Base-by-base conservation (phyloP, 2,113 vertebrate species). In the Apteryx owenii region DNA sequence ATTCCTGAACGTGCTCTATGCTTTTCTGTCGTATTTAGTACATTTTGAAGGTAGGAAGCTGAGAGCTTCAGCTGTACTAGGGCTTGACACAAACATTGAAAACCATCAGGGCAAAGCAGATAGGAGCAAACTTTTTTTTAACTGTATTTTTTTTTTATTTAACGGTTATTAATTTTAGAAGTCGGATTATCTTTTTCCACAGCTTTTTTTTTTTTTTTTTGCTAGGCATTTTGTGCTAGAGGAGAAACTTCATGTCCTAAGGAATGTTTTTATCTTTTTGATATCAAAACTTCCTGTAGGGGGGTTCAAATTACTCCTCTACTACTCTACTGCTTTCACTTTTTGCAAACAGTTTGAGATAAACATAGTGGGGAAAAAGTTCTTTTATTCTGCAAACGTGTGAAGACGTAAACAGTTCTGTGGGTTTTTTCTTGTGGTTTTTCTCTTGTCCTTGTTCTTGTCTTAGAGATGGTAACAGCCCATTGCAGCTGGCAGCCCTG, bases 311-410 rank as follows among this genome's bases (percentile, higher is more conserved):
- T 66, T 42, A 42, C 42, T 42, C 42, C 42, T 42, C 44, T 16
- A 26, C 8, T 73, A 38, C 36, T 38, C 36, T 38, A 38, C 36
- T 38, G 79, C 42, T 70, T 50, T 31, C 23, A 2, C 36, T 65
- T 87, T 68, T 61, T 70, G 73, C 26, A 60, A 62, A 7, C 56
- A 61, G 12, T 54, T 87, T 33, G 68, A 76, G 78, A 53, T 60
- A 87, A 90, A 58, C 10, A 21, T 0, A 0, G 23, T 2, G 15
- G 12, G 6, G 14, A 50, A 29, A 7, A 5, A 8, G 15, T 5
- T 17, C 7, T 38, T 38, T 75, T 61, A 23, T 50, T 69, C 83
- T 33, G 42, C 11, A 18, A 54, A 36, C 4, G 4, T 31, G 15
- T 14, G 42, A 64, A 69, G 66, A 31, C 6, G 11, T 21, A 28